These are phyloP conservation scores for Cynocephalus volans DNA, from an alignment of 2,113 vertebrate species.

Conservation along the genomic window DNA sequence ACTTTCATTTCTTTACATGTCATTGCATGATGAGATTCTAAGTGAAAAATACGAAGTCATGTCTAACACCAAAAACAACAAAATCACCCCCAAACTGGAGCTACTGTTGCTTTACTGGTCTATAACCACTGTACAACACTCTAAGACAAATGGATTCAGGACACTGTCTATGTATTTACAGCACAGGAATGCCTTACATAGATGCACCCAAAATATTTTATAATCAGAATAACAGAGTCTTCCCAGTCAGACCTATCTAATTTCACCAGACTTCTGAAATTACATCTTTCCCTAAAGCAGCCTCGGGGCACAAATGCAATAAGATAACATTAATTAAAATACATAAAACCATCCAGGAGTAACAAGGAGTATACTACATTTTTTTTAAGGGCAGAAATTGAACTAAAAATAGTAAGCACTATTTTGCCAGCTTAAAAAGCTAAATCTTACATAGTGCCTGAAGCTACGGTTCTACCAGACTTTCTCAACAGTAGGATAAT, in stretches of 20 bases:
- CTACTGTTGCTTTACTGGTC: neutral
- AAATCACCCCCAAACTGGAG: neutral
- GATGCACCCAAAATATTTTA: conserved; percentile 74
- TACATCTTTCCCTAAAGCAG: conserved; percentile 69
- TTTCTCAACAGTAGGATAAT: conserved; percentile 63
- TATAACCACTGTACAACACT: neutral
- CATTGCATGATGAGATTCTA: conserved; percentile 8
- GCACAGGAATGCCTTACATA: neutral
- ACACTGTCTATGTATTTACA: conserved; percentile 30
- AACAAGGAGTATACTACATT: conserved; percentile 2
- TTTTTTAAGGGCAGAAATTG: conserved; percentile 68
- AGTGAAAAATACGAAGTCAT: conserved; percentile 53
- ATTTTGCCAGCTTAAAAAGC: conserved; percentile 71
- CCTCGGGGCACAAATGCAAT: conserved; percentile 64
- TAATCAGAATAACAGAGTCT: conserved; percentile 63
- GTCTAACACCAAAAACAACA: conserved; percentile 47
- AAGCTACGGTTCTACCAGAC: conserved; percentile 67
- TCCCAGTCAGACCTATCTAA: conserved; percentile 69
- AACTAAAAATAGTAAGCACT: conserved; percentile 81
- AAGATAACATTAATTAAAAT: conserved; percentile 84
- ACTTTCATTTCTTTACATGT: neutral
- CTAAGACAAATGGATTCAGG: conserved; percentile 21
- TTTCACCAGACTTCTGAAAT: conserved; percentile 80
- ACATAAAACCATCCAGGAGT: conserved; percentile 80
- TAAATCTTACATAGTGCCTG: conserved; percentile 64